Evolutionary conservation across 2,113 vertebrate species (phyloP).

Genomic region (Bos taurus): ARS-UCD2.0 NC_037334.1:105479501-105480000

Average conservation of each 20-base stretch:
- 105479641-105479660: slow-evolving; percentile 36
- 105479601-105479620: slow-evolving; percentile 68
- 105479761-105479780: not conserved
- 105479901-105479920: not conserved
- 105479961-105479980: not conserved
- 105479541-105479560: slow-evolving; percentile 40
- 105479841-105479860: not conserved
- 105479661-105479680: not conserved
- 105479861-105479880: not conserved
- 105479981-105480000: not conserved
- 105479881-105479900: not conserved
- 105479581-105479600: slow-evolving; percentile 66
- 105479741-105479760: not conserved
- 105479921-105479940: not conserved
- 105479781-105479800: not conserved
- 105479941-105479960: not conserved
- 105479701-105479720: not conserved
- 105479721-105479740: not conserved
- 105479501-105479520: slow-evolving; percentile 43
- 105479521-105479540: slow-evolving; percentile 45
- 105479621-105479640: slow-evolving; percentile 46
- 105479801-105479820: not conserved
- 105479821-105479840: not conserved
- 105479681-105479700: not conserved
- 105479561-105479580: slow-evolving; percentile 45